Base-by-base conservation (phyloP, 2,797 vertebrate species). In the Hyperoplus lanceolatus region DNA sequence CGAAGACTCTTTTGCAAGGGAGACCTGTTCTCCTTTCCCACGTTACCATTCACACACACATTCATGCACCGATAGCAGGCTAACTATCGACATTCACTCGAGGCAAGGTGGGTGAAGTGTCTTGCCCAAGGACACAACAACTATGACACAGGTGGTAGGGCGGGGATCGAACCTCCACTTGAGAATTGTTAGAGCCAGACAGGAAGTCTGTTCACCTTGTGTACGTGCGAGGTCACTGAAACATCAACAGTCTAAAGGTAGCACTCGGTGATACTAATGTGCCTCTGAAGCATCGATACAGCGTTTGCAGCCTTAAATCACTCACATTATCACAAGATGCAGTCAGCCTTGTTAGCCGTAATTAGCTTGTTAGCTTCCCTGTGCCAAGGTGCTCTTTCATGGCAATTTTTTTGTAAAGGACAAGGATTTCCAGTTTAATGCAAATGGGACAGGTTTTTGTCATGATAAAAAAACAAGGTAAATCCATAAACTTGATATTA, bases 361-460 rank as follows among this genome's bases (percentile, higher is more conserved):
- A 48, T 14, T 21, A 45, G 13, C 39, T 6, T 1, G 46, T 46
- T 16, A 38, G 64, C 21, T 63, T 46, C 18, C 1, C n/a, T 42
- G 53, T 43, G 66, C 62, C 59, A 59, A 54, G 64, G n/a, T 36
- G 38, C 4, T 7, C 7, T 58, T 63, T 59, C n/a, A 10, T n/a
- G 51, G 15, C 41, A 5, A 10, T 13, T 36, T 51, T n/a, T 51
- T 36, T 49, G 41, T 75, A 76, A 60, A 29, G 0, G 58, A 68
- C 49, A 61, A 43, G 45, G 10, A 60, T 51, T 61, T 71, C 71
- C 41, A 14, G 10, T 70, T 70, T 45, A 29, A 67, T 38, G 46
- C 21, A 50, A 4, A 21, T 9, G 14, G 43, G 16, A 48, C 4
- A 14, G 13, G 14, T 10, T 46, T 46, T 5, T 46, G 45, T 29